Evolutionary conservation across 53 echinoderm and acorn worm genomes (phyloP).

Genomic region (Henricia sp.): DNA sequence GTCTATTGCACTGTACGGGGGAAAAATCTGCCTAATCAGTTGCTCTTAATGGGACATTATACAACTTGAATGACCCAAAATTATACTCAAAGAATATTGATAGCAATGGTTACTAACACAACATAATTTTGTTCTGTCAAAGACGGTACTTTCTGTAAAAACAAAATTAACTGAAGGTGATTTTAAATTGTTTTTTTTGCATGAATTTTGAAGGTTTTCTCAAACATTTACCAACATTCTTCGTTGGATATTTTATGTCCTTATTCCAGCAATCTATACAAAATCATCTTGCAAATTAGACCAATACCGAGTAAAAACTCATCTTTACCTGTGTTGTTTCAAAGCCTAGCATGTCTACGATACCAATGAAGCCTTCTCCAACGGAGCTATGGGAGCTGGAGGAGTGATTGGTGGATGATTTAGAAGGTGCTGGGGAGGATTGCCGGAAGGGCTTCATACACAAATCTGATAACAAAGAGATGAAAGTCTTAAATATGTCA

Average conservation of each 20-base stretch:
- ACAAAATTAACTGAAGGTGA: too few relatives aligned
- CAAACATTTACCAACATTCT: not conserved
- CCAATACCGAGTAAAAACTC: not conserved
- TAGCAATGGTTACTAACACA: too few relatives aligned
- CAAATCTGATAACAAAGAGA: conserved; percentile 10
- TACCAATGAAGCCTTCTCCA: conserved; percentile 73
- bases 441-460: conserved; percentile 54
- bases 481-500: not conserved
- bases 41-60: too few relatives aligned
- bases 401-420: conserved; percentile 71
- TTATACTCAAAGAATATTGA: too few relatives aligned
- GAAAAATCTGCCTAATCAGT: too few relatives aligned
- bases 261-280: too few relatives aligned
- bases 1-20: conserved; percentile 98
- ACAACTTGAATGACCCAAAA: too few relatives aligned
- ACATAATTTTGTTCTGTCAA: too few relatives aligned
- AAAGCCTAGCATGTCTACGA: conserved; percentile 89
- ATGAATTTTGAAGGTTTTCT: not conserved
- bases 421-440: conserved; percentile 73
- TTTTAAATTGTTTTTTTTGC: not conserved
- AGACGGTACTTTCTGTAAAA: too few relatives aligned
- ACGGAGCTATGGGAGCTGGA: conserved; percentile 58
- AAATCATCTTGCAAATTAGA: too few relatives aligned
- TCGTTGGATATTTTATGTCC: too few relatives aligned
- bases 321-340: conserved; percentile 75